Conservation (phyloP, 2,888 invertebrate species). For the Epicampocera succincta region DNA sequence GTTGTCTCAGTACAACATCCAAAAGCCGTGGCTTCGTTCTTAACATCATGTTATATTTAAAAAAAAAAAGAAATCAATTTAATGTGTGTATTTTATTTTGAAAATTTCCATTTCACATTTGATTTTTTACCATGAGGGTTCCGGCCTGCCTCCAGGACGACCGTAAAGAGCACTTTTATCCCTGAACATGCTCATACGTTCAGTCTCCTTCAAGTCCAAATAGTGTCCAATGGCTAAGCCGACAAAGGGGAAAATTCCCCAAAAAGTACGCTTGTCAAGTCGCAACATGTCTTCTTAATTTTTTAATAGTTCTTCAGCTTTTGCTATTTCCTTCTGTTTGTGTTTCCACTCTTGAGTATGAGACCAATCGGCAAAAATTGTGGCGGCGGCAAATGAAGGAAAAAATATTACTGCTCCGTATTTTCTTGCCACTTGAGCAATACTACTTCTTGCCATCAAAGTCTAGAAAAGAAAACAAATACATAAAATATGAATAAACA, state of each 20-base stretch:
- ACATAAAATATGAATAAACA: neutral
- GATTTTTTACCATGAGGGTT: slow-evolving; percentile 86
- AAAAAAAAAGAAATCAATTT: neutral
- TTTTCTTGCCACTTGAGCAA: slow-evolving; percentile 82
- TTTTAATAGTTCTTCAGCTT: slow-evolving; percentile 70
- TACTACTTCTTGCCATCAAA: slow-evolving; percentile 77
- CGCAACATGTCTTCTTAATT: slow-evolving; percentile 81
- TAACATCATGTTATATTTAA: no score
- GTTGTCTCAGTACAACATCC: no score
- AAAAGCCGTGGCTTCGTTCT: no score
- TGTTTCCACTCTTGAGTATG: slow-evolving; percentile 89
- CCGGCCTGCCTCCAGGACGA: slow-evolving; percentile 85
- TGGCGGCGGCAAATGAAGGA: slow-evolving; percentile 84
- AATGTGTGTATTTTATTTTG: no score
- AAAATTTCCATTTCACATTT: neutral
- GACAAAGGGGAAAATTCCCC: slow-evolving; percentile 83
- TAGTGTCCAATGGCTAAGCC: slow-evolving; percentile 85
- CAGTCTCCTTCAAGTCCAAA: slow-evolving; percentile 87
- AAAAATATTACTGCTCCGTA: slow-evolving; percentile 87
- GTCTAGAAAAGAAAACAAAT: slow-evolving; percentile 27
- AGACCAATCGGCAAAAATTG: slow-evolving; percentile 88
- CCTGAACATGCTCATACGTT: slow-evolving; percentile 87
- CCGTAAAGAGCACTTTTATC: slow-evolving; percentile 92
- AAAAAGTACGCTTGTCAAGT: slow-evolving; percentile 83
- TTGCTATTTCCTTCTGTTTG: slow-evolving; percentile 75